Conservation (phyloP, 2,113 vertebrate species). For the Opisthocomus hoazin region DNA sequence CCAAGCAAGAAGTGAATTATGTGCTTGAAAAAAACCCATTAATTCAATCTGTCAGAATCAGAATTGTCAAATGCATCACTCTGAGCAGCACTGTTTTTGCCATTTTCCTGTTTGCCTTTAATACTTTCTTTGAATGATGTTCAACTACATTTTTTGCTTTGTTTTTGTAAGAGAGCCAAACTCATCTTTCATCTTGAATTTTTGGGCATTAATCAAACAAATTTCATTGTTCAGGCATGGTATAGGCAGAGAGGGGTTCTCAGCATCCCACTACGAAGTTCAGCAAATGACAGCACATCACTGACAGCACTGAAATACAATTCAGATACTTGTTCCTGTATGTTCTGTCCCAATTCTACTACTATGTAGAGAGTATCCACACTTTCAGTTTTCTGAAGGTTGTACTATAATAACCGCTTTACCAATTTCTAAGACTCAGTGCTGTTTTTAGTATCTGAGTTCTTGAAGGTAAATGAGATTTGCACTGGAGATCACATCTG, state of each 20-base stretch:
- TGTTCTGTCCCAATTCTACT: neutral
- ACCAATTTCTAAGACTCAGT: neutral
- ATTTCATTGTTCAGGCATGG: neutral
- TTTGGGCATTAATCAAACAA: neutral
- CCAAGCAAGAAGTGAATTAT: conserved; percentile 9
- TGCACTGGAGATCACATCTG: neutral
- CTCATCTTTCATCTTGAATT: neutral
- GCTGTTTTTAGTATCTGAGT: neutral
- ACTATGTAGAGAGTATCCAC: neutral
- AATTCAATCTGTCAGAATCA: neutral
- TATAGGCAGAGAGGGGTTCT: neutral
- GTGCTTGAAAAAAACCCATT: neutral
- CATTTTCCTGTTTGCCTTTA: conserved; percentile 2
- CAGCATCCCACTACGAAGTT: neutral
- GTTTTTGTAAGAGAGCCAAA: neutral
- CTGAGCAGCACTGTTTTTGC: neutral
- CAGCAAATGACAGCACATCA: neutral
- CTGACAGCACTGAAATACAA: neutral
- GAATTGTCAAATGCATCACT: conserved; percentile 19
- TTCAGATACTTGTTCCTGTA: neutral
- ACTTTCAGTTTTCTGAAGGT: neutral
- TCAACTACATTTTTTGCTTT: neutral
- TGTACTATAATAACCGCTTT: neutral
- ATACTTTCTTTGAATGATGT: conserved; percentile 2
- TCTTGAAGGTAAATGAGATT: neutral